These are phyloP conservation scores for Orientallactaga bullata DNA, from an alignment of 2,113 vertebrate species.

Conservation along the genomic window DNA sequence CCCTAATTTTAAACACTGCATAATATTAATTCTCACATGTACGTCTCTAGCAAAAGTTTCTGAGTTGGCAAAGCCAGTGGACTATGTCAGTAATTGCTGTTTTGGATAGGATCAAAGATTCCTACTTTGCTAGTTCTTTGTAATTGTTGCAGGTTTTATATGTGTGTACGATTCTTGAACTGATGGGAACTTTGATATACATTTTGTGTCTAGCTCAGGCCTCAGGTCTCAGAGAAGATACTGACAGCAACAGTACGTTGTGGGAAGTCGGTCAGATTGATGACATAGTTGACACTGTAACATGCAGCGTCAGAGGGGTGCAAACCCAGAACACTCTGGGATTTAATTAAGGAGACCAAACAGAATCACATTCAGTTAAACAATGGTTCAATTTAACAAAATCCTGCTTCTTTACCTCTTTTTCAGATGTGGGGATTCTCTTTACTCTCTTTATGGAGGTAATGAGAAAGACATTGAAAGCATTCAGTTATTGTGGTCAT, in stretches of 20 bases:
- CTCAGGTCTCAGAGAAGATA: neutral
- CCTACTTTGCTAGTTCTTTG: neutral
- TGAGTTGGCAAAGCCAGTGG: neutral
- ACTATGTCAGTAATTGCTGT: neutral
- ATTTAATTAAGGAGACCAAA: neutral
- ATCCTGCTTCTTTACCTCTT: slow-evolving; percentile 14
- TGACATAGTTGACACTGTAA: neutral
- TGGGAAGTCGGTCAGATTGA: neutral
- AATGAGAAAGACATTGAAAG: neutral
- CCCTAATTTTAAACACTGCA: neutral
- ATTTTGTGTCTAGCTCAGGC: neutral
- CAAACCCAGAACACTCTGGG: neutral
- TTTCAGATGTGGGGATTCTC: neutral
- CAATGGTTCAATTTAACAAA: neutral
- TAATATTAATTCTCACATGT: neutral
- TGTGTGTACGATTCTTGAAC: neutral
- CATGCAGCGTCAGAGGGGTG: neutral
- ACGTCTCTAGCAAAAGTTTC: neutral
- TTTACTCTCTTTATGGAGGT: neutral
- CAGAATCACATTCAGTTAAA: neutral
- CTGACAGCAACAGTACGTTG: neutral
- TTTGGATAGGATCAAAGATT: neutral
- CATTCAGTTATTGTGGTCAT: slow-evolving; percentile 2
- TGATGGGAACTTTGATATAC: neutral
- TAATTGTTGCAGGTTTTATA: neutral